Evolutionary conservation across 2,797 vertebrate species (phyloP), one percentile per base, ranked within the genome.

Genomic region (Pampus argenteus): DNA sequence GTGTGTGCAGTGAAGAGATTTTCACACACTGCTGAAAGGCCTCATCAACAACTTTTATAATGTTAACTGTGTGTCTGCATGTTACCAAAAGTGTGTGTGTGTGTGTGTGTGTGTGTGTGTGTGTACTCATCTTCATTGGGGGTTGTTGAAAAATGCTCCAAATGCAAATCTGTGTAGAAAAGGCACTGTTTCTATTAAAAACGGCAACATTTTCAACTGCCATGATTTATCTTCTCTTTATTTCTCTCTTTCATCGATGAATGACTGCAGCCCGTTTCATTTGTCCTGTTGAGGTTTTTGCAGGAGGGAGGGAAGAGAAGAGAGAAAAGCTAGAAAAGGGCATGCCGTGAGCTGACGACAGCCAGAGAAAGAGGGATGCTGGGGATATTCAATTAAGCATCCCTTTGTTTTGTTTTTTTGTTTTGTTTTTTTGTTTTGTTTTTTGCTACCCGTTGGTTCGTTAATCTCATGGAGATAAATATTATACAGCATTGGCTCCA

Each of bases 391-490:
- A 86, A 88, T 92, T 91, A 90, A 88, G 65, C 83, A 70, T 66
- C 63, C 68, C 28, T 29, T n/a, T n/a, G n/a, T n/a, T n/a, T n/a
- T n/a, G n/a, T 17, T 25, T 42, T 73, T 64, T 55, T 22, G 2
- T 36, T 31, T 7, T 31, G 4, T 7, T 31, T 40, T 17, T 29
- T 17, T 29, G 31, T 71, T 64, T 55, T 26, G 1, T 31, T 60
- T 50, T 3, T 17, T 61, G 23, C 81, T 76, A 34, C 74, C 72
- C 73, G 64, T 57, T 52, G 76, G 47, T 83, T 78, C 52, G 66
- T 91, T 90, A 85, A 90, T 92, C 86, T 87, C 81, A 65, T 68
- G 55, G 70, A 86, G 90, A 89, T 91, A 90, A 90, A 91, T 91
- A 90, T 91, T 87, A 87, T 85, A 82, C 83, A 79, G 82, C 84